Base-by-base conservation (phyloP, 2,888 invertebrate genomes). In the Drosophila multiciliata region DNA sequence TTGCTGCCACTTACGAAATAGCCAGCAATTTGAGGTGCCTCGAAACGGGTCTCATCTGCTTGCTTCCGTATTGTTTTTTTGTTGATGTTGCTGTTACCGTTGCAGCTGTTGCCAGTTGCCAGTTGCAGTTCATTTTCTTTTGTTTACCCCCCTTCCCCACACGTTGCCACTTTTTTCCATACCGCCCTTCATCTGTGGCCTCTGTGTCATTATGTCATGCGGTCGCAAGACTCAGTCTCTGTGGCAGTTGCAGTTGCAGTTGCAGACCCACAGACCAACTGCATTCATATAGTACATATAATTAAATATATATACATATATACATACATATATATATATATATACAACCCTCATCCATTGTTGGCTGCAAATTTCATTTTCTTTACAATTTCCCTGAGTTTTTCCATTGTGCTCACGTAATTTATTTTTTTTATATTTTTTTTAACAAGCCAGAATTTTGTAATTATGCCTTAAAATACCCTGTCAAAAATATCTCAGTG, bases 171-270 rank as follows among this genome's bases (percentile, higher is more conserved):
- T 66, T 60, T 60, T 57, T 45, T 23, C 40, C 40, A 9, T 40
- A n/a, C 40, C 45, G 45, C 61, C 58, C 63, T 48, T 53, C 45
- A 35, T 50, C 50, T 26, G n/a, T 33, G 40, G n/a, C 15, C 58
- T 61, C 52, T 75, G 75, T 78, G 82, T 83, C 74, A 82, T 82
- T 82, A 82, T 82, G 82, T 82, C 83, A 83, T 80, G 77, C 73
- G 83, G 82, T 80, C 75, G 72, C 60, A 58, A 45, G 71, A 15
- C 45, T 8, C 26, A 36, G 15, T 20, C 42, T 23, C 64, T 64
- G 53, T 49, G 33, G 26, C 59, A 68, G 64, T 54, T 26, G 9
- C 45, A 45, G 45, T 45, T 7, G 20, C 45, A 42, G 20, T 42
- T 6, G 12, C 45, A 45, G 23, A 15, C 15, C 7, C 15, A 72